These are phyloP conservation scores for Sinosuthora webbiana DNA, from an alignment of 2,113 vertebrate species.

Conservation along the genomic window DNA sequence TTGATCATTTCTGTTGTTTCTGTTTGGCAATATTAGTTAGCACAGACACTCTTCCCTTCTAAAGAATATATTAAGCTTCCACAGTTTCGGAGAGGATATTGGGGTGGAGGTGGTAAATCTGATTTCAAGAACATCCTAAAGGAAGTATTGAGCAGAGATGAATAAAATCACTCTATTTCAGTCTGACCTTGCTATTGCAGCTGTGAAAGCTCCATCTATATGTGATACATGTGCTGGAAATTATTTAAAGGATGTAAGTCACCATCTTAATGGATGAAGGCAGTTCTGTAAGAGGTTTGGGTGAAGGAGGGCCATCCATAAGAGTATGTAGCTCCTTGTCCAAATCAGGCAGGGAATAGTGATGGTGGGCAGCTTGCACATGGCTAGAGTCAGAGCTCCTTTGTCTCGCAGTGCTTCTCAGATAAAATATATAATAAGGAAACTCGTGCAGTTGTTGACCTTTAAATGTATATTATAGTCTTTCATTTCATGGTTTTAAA, in stretches of 20 bases:
- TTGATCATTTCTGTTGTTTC: neutral
- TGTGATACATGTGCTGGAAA: neutral
- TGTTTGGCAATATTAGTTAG: neutral
- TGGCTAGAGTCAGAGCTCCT: neutral
- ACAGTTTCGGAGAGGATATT: neutral
- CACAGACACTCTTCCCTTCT: neutral
- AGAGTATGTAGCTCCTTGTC: neutral
- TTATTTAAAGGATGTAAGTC: neutral
- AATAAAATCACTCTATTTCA: neutral
- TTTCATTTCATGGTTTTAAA: conserved; percentile 55
- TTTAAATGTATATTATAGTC: conserved; percentile 37
- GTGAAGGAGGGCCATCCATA: neutral
- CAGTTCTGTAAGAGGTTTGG: neutral
- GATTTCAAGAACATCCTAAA: neutral
- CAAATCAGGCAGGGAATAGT: neutral
- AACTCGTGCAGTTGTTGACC: conserved; percentile 39
- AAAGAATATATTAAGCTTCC: neutral
- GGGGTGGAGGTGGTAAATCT: neutral
- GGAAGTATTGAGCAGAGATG: neutral
- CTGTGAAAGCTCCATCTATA: neutral
- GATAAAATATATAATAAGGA: conserved; percentile 7
- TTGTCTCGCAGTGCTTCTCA: neutral
- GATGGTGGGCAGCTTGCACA: neutral
- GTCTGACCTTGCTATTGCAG: neutral
- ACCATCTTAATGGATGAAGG: neutral